phyloP scores from a whole-genome alignment of 2,888 invertebrate species.

The Sphinx pinastri region DNA sequence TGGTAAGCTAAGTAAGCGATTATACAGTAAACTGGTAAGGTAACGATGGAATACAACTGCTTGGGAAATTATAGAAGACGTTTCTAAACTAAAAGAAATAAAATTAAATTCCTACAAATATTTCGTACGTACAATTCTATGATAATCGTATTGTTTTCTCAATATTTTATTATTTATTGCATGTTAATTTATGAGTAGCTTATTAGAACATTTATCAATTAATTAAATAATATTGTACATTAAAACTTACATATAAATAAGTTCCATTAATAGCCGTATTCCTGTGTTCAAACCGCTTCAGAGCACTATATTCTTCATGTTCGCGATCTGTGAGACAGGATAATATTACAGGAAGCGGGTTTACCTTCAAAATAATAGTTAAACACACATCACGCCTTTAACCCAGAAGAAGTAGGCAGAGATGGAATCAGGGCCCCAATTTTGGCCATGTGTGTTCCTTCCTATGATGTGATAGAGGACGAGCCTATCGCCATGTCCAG shows the following conservation, averaged over 20 bases:
- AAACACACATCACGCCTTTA: too few relatives aligned
- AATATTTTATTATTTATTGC: too few relatives aligned
- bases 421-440: too few relatives aligned
- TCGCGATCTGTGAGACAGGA: not conserved
- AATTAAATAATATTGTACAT: not conserved
- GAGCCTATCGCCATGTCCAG: too few relatives aligned
- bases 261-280: constrained; percentile 6
- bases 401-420: too few relatives aligned
- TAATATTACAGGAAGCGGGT: not conserved
- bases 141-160: too few relatives aligned
- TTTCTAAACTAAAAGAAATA: constrained; percentile 8
- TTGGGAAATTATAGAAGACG: not conserved
- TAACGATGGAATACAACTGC: not conserved
- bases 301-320: not conserved
- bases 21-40: not conserved
- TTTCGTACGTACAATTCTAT: too few relatives aligned
- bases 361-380: too few relatives aligned
- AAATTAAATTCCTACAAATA: not conserved
- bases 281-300: not conserved
- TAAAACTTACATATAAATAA: constrained; percentile 10
- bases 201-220: too few relatives aligned
- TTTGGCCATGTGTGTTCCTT: too few relatives aligned
- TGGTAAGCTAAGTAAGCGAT: not conserved
- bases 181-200: too few relatives aligned
- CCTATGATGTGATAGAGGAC: too few relatives aligned